Percentiles rank a stretch among this genome's conserved stretches.
These are phyloP conservation scores for Panulirus ornatus DNA, from an alignment of 1,140 invertebrate genomes.

Conservation along the genomic window DNA sequence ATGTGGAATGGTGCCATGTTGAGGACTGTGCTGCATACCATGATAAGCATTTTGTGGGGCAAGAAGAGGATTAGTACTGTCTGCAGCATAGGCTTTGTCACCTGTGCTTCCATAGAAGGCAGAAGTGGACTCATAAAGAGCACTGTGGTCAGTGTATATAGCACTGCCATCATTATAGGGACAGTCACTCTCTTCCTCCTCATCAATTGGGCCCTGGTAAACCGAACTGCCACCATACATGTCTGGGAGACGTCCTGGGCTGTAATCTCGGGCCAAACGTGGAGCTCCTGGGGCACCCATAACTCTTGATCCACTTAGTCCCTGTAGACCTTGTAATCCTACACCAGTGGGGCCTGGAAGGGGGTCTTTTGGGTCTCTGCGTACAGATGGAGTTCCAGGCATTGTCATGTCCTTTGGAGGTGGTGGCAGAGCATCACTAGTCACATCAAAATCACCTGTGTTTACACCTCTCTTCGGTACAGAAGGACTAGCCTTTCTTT, in stretches of 20 bases:
- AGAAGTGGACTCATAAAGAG: conserved; percentile 63
- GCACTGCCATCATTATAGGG: conserved; percentile 49
- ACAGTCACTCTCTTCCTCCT: conserved; percentile 33
- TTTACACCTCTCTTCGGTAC: conserved; percentile 53
- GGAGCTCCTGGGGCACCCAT: conserved; percentile 61
- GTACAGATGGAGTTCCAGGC: conserved; percentile 23
- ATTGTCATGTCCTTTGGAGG: conserved; percentile 22
- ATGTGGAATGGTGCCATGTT: background rate
- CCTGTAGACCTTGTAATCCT: conserved; percentile 60
- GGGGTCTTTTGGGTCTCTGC: conserved; percentile 34
- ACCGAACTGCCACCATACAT: conserved; percentile 57
- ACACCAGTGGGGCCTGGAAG: conserved; percentile 30
- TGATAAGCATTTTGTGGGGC: conserved; percentile 16
- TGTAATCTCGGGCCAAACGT: conserved; percentile 43
- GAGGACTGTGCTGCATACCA: conserved; percentile 10
- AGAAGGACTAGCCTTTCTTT: conserved; percentile 43
- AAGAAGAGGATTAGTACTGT: conserved; percentile 56
- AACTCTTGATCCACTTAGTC: conserved; percentile 55
- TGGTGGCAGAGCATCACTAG: conserved; percentile 33
- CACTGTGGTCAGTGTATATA: conserved; percentile 63
- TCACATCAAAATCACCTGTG: conserved; percentile 59
- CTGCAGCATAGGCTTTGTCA: conserved; percentile 54
- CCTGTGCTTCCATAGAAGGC: conserved; percentile 60
- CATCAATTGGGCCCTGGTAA: conserved; percentile 58
- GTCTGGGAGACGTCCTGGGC: conserved; percentile 51